These are phyloP conservation scores for Nebria salina DNA, from an alignment of 2,888 invertebrate species.

Conservation along the genomic window DNA sequence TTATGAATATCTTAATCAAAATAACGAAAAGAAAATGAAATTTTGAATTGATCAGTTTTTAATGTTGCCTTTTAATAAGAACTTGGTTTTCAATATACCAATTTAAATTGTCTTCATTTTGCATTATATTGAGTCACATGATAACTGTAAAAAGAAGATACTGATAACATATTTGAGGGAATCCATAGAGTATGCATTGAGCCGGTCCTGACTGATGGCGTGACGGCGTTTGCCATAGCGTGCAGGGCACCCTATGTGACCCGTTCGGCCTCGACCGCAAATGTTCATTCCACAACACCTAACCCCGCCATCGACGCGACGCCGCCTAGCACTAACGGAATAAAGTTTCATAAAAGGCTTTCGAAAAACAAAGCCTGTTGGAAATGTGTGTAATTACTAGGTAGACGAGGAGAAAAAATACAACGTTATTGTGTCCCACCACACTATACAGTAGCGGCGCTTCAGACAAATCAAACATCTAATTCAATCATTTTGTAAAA, in stretches of 20 bases:
- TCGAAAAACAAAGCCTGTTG: conserved; percentile 32
- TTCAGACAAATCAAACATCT: not conserved
- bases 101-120: too few species aligned
- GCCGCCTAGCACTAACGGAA: conserved; percentile 6
- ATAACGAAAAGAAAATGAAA: too few species aligned
- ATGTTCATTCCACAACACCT: conserved; percentile 17
- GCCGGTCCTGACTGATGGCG: not conserved
- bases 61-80: too few species aligned
- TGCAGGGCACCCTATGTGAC: not conserved
- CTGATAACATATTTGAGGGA: not conserved
- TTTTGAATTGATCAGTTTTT: too few species aligned
- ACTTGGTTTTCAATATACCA: too few species aligned
- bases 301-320: not conserved
- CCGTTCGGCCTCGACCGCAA: conserved; percentile 18
- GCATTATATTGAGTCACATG: too few species aligned
- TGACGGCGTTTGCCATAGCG: conserved; percentile 4
- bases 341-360: conserved; percentile 33
- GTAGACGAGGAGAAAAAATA: conserved; percentile 28
- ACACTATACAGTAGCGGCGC: not conserved
- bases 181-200: not conserved
- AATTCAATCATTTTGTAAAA: not conserved
- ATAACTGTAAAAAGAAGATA: not conserved
- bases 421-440: conserved; percentile 19
- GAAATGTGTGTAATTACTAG: conserved; percentile 37
- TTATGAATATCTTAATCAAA: too few species aligned